Evolutionary conservation across 1,140 invertebrate genomes (phyloP), one percentile per base, ranked within the genome.

Genomic region (Drosophila subpulchrella): DNA sequence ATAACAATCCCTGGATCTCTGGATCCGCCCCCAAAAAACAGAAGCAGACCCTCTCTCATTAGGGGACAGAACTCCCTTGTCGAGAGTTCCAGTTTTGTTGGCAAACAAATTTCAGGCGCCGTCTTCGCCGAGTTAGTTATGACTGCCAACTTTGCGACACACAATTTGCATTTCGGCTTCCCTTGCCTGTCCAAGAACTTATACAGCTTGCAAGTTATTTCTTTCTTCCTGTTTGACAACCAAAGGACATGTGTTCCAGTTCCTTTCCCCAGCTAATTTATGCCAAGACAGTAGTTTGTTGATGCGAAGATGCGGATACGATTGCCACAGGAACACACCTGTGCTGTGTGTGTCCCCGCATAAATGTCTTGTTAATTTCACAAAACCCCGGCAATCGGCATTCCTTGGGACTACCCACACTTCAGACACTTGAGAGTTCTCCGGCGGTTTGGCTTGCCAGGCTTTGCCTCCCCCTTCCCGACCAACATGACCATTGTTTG

Each of bases 341-440:
- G 79, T 78, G 60, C 66, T 76, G 79, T 81, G 63, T 75, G 65
- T 65, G 62, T 58, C 15, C 47, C 57, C 44, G 75, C 82, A 83
- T 86, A 82, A 88, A 82, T 88, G 75, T 68, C 78, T 82, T 67
- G 68, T 78, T 88, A 88, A 86, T 85, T 82, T 44, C 67, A 30
- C 61, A 47, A 75, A n/a, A 13, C 41, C 61, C 39, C 24, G 54
- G 24, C 55, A 56, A 50, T 44, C 32, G n/a, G 50, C 36, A 47
- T 54, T 46, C 50, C 47, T 34, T 57, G 7, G 46, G 36, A 32
- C 13, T n/a, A n/a, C 24, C 48, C 11, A 13, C 51, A 34, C 32
- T 38, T 54, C 12, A 54, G 20, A 30, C 61, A 54, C 56, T 67
- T 81, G 57, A 62, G 58, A 71, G 60, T 54, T 53, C 38, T 50